A percentile compares a stretch with the other conserved stretches of the same genome.
phyloP scores from a whole-genome alignment of 2,888 invertebrate species.

The Ceratothoa steindachneri region DNA sequence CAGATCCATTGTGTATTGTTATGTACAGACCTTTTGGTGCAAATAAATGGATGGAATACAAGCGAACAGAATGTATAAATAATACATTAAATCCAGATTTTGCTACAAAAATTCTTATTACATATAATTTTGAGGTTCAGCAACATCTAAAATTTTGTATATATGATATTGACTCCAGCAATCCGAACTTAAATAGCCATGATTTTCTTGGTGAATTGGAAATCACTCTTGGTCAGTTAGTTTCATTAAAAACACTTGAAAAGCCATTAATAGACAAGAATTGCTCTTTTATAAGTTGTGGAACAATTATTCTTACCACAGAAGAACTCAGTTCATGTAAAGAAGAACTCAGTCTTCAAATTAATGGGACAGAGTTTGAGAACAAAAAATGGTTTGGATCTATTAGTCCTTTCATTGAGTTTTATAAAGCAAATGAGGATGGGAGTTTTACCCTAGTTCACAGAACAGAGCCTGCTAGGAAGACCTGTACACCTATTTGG shows the following conservation, averaged over 20 bases:
- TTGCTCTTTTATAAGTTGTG: constrained; percentile 31
- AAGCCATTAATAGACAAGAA: constrained; percentile 30
- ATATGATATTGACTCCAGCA: constrained; percentile 45
- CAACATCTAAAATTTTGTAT: constrained; percentile 54
- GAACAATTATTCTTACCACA: constrained; percentile 51
- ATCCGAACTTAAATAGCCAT: constrained; percentile 45
- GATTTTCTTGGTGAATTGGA: constrained; percentile 55
- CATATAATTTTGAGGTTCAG: constrained; percentile 57
- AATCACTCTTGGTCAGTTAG: constrained; percentile 53
- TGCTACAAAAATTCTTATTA: constrained; percentile 55
- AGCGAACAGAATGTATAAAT: constrained; percentile 46
- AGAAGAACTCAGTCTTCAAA: constrained; percentile 52
- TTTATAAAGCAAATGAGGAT: constrained; percentile 55
- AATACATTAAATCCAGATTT: constrained; percentile 54
- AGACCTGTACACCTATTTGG: constrained; percentile 59
- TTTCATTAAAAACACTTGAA: constrained; percentile 26
- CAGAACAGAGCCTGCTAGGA: constrained; percentile 54
- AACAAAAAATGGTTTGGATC: constrained; percentile 52
- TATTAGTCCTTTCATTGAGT: constrained; percentile 53
- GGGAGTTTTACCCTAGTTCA: constrained; percentile 46
- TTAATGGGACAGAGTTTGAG: constrained; percentile 52
- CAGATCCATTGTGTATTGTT: constrained; percentile 55
- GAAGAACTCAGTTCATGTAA: constrained; percentile 53
- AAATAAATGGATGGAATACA: constrained; percentile 38
- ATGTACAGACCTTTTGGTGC: constrained; percentile 49